Evolutionary conservation across 2,888 invertebrate genomes (phyloP).

Genomic region (Dryobotodes eremita): DNA sequence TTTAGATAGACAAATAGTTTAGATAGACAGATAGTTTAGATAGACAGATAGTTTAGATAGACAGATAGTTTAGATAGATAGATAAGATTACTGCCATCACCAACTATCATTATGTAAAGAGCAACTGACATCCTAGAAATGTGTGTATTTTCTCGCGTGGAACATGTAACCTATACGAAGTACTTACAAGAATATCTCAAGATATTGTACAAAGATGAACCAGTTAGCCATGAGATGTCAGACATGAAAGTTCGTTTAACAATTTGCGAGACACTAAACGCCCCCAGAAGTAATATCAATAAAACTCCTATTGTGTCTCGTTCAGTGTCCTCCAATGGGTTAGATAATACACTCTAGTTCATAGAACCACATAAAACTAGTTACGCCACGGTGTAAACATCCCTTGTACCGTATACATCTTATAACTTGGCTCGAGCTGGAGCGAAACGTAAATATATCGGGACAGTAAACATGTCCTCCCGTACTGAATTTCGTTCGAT

Average conservation of each 20-base stretch:
- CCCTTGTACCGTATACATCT: conserved; percentile 12
- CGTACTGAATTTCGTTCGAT: conserved; percentile 14
- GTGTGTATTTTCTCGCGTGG: not conserved
- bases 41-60: too few species aligned
- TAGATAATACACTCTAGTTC: not conserved
- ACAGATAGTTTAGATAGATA: too few species aligned
- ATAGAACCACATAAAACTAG: not conserved
- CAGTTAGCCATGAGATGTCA: not conserved
- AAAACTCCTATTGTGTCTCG: too few species aligned
- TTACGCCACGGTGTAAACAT: conserved; percentile 8
- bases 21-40: too few species aligned
- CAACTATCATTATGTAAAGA: not conserved
- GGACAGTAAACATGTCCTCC: conserved; percentile 32
- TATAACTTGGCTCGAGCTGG: conserved; percentile 29
- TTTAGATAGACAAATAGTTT: too few species aligned
- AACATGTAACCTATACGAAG: not conserved
- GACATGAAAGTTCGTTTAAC: not conserved
- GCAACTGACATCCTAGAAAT: not conserved
- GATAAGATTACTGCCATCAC: not conserved
- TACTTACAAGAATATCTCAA: not conserved
- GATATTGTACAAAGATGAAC: not conserved
- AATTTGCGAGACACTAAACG: too few species aligned
- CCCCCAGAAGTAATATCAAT: too few species aligned
- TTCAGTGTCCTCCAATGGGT: too few species aligned
- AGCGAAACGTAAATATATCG: conserved; percentile 40